These are phyloP conservation scores for Leptogaster cylindrica DNA, from an alignment of 2,888 invertebrate species.

Conservation along the genomic window DNA sequence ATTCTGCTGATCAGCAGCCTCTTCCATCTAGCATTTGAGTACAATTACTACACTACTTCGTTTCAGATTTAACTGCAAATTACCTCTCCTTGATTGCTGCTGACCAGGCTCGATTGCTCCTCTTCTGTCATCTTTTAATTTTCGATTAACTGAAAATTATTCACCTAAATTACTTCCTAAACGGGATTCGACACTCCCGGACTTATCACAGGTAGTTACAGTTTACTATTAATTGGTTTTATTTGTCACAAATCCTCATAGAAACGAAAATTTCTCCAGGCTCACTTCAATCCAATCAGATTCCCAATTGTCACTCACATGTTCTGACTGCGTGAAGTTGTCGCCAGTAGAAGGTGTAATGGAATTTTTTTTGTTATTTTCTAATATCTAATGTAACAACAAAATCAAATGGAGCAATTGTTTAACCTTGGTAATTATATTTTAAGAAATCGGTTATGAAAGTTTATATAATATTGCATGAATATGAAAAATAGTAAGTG, in stretches of 20 bases:
- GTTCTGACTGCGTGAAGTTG: constrained; percentile 13
- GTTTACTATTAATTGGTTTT: not conserved
- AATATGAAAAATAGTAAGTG: too few relatives aligned
- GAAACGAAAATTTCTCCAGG: not conserved
- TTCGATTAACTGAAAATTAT: not conserved
- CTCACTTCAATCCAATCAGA: not conserved
- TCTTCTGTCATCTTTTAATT: constrained; percentile 50
- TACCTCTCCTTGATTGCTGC: constrained; percentile 41
- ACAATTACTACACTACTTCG: not conserved
- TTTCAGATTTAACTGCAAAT: not conserved
- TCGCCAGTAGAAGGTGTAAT: not conserved
- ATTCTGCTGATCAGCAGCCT: constrained; percentile 2
- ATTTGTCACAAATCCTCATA: not conserved
- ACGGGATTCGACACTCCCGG: not conserved
- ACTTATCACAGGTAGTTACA: not conserved
- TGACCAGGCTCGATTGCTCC: constrained; percentile 43
- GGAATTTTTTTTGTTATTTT: too few relatives aligned
- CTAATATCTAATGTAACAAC: too few relatives aligned
- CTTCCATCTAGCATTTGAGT: not conserved
- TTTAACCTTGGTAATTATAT: too few relatives aligned
- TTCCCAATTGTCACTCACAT: constrained; percentile 21
- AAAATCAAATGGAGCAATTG: too few relatives aligned
- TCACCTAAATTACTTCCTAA: not conserved
- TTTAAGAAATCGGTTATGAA: too few relatives aligned
- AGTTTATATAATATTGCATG: too few relatives aligned